phyloP scores from a whole-genome alignment of 2,113 vertebrate species.

The Girardinichthys multiradiatus region DNA sequence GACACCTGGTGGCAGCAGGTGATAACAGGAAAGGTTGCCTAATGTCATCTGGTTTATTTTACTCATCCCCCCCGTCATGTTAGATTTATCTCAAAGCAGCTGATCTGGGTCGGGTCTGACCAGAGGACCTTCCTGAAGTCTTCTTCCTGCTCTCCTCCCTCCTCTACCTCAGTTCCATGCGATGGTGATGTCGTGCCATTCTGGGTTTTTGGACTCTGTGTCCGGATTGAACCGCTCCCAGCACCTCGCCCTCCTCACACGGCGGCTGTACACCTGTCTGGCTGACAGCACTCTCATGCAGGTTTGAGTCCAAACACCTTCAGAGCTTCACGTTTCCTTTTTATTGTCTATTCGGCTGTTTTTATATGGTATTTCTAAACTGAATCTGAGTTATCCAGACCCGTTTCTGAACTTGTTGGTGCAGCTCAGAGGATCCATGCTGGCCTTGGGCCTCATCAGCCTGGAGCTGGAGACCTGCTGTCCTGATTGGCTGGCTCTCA shows the following conservation, averaged over 20 bases:
- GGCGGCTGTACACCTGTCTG: slow-evolving; percentile 89
- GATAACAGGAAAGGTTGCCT: no score
- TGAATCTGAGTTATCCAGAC: neutral
- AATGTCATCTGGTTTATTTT: no score
- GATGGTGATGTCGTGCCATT: slow-evolving; percentile 85
- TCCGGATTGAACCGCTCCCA: slow-evolving; percentile 86
- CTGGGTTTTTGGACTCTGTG: slow-evolving; percentile 81
- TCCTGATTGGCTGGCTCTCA: slow-evolving; percentile 94
- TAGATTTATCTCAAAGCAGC: no score
- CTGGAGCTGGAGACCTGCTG: slow-evolving; percentile 95
- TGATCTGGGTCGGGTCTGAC: no score
- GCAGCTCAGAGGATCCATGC: slow-evolving; percentile 92
- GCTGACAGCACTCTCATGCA: slow-evolving; percentile 84
- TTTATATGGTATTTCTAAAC: neutral
- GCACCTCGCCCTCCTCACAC: slow-evolving; percentile 87
- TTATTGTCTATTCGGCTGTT: neutral
- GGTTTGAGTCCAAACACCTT: slow-evolving; percentile 28
- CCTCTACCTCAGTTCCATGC: slow-evolving; percentile 88
- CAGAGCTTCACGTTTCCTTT: neutral
- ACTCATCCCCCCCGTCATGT: no score
- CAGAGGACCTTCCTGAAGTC: neutral
- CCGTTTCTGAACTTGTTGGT: slow-evolving; percentile 31
- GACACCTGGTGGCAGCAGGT: slow-evolving; percentile 4
- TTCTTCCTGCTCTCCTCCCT: neutral
- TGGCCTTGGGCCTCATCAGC: slow-evolving; percentile 92